These are phyloP conservation scores for Rhagonycha fulva DNA, from an alignment of 2,888 invertebrate species.

Conservation along the genomic window DNA sequence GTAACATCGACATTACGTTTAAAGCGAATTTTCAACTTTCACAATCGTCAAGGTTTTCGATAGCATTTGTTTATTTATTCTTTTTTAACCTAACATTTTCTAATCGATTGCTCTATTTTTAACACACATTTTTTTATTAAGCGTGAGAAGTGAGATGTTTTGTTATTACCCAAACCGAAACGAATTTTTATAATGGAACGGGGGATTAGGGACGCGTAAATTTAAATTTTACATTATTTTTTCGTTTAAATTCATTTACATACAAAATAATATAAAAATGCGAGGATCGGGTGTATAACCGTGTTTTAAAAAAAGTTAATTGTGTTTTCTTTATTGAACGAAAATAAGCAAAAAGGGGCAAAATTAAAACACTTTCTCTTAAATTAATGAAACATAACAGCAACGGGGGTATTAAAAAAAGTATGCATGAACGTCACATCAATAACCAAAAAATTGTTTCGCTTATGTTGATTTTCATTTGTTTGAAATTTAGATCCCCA, in stretches of 20 bases:
- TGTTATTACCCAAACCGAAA: neutral
- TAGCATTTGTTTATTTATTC: neutral
- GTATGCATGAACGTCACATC: neutral
- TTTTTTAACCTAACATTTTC: neutral
- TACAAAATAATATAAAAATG: neutral
- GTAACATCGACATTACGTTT: slow-evolving; percentile 4
- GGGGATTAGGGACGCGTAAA: neutral
- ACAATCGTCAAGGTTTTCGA: neutral
- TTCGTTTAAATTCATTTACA: neutral
- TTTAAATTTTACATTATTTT: neutral
- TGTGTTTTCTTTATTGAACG: neutral
- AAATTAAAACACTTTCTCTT: neutral
- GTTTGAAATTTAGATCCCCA: neutral
- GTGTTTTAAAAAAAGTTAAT: neutral
- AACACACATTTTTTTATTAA: neutral
- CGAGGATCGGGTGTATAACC: neutral
- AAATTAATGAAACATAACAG: neutral
- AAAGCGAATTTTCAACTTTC: slow-evolving; percentile 6
- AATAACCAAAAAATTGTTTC: neutral
- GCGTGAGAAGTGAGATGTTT: neutral
- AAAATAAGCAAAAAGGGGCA: neutral
- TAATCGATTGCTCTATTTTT: neutral
- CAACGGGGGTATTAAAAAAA: neutral
- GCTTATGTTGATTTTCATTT: neutral
- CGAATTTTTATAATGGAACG: neutral